A percentile compares a stretch with the other conserved stretches of the same genome.
Evolutionary conservation across 1,140 invertebrate genomes (phyloP).

Genomic region (Thaumetopoea pityocampa): DNA sequence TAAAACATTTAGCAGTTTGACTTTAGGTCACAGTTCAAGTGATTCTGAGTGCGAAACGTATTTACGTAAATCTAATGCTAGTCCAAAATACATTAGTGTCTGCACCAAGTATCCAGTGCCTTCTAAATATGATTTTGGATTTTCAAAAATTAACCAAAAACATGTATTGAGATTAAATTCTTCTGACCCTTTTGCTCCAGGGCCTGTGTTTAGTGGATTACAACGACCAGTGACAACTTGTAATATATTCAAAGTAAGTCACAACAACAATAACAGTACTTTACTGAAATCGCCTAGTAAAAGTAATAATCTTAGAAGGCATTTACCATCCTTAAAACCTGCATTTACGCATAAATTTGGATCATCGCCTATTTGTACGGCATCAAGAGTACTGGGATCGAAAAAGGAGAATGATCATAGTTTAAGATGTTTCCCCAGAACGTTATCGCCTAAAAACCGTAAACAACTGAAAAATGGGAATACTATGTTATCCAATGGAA

Average conservation of each 20-base stretch:
- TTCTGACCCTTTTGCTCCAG: slow-evolving; percentile 71
- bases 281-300: slow-evolving; percentile 59
- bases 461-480: slow-evolving; percentile 47
- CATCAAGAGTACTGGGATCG: slow-evolving; percentile 32
- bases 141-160: slow-evolving; percentile 54
- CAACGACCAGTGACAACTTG: slow-evolving; percentile 61
- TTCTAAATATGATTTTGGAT: slow-evolving; percentile 56
- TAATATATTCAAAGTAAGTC: slow-evolving; percentile 67
- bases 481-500: slow-evolving; percentile 26
- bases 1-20: slow-evolving; percentile 71
- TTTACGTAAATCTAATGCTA: slow-evolving; percentile 54
- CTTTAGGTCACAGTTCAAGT: slow-evolving; percentile 67
- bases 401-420: slow-evolving; percentile 55
- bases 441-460: slow-evolving; percentile 58
- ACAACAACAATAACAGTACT: slow-evolving; percentile 67
- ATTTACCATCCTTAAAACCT: slow-evolving; percentile 58
- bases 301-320: slow-evolving; percentile 35
- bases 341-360: slow-evolving; percentile 72
- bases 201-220: slow-evolving; percentile 69
- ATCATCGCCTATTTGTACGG: slow-evolving; percentile 45
- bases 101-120: slow-evolving; percentile 61
- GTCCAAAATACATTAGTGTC: slow-evolving; percentile 64
- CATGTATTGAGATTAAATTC: slow-evolving; percentile 52
- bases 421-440: slow-evolving; percentile 41
- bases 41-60: slow-evolving; percentile 70